These are phyloP conservation scores for Entomobrya proxima DNA, from an alignment of 2,888 invertebrate genomes.

Conservation along the genomic window DNA sequence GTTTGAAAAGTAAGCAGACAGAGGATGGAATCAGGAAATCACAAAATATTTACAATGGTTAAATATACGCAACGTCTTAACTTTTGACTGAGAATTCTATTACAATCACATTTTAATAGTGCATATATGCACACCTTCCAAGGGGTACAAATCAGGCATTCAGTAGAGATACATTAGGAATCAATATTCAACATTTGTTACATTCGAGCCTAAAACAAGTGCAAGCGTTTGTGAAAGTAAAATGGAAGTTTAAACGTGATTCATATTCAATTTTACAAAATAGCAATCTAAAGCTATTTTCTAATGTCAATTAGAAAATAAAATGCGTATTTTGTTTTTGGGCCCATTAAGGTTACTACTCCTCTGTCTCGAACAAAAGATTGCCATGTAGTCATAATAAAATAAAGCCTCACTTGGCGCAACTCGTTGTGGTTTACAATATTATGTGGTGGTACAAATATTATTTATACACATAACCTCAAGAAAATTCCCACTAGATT, in stretches of 20 bases:
- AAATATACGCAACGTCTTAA: background rate
- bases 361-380: too few relatives aligned
- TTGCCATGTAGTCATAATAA: background rate
- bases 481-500: slow-evolving; percentile 15
- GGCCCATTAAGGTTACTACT: too few relatives aligned
- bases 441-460: too few relatives aligned
- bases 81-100: background rate
- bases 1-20: slow-evolving; percentile 36
- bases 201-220: background rate
- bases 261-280: background rate
- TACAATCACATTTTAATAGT: background rate
- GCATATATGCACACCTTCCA: background rate
- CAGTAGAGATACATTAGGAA: too few relatives aligned
- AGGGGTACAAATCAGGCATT: too few relatives aligned
- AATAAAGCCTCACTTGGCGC: background rate
- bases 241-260: background rate
- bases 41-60: background rate
- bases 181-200: too few relatives aligned
- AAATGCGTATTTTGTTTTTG: background rate
- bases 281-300: too few relatives aligned
- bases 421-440: background rate
- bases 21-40: slow-evolving; percentile 30
- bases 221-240: background rate
- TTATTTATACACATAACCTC: slow-evolving; percentile 8
- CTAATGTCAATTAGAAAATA: too few relatives aligned